Percentiles rank a stretch among this genome's conserved stretches.
Evolutionary conservation across 2,888 invertebrate genomes (phyloP).

Genomic region (Diogma glabrata): DNA sequence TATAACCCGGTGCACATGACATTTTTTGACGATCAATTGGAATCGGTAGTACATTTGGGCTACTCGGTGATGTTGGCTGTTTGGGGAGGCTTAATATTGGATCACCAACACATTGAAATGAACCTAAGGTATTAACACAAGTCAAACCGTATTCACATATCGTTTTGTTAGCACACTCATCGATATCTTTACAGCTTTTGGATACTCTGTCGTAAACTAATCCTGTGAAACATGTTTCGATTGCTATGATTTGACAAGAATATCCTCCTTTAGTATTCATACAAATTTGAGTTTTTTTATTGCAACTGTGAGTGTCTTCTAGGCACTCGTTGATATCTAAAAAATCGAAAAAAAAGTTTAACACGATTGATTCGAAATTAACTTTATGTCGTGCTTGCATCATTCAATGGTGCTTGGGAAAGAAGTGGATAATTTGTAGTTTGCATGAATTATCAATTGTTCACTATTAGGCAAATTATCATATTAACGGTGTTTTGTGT

Average conservation of each 20-base stretch:
- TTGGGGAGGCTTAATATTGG: conserved; percentile 16
- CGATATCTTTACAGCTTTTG: conserved; percentile 58
- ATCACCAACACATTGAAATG: conserved; percentile 49
- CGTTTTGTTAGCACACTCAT: conserved; percentile 56
- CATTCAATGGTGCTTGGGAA: no score
- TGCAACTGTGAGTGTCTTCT: conserved; percentile 51
- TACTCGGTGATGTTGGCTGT: not conserved
- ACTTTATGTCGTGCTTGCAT: conserved; percentile 10
- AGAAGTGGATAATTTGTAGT: no score
- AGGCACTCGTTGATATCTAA: conserved; percentile 69
- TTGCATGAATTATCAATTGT: no score
- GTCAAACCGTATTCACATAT: conserved; percentile 45
- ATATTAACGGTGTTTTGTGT: no score
- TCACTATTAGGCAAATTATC: no score
- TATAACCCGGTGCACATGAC: conserved; percentile 8
- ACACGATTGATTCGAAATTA: not conserved
- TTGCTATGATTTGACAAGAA: conserved; percentile 54
- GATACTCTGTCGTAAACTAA: conserved; percentile 45
- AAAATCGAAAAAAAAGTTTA: conserved; percentile 30
- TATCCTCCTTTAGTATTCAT: conserved; percentile 59
- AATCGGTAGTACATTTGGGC: not conserved
- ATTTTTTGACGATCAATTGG: conserved; percentile 2
- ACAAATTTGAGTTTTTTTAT: conserved; percentile 52
- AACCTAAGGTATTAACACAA: conserved; percentile 65
- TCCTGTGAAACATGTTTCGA: conserved; percentile 49